Evolutionary conservation across 1,140 invertebrate genomes (phyloP).

Genomic region (Druon quercuslanigerum): DNA sequence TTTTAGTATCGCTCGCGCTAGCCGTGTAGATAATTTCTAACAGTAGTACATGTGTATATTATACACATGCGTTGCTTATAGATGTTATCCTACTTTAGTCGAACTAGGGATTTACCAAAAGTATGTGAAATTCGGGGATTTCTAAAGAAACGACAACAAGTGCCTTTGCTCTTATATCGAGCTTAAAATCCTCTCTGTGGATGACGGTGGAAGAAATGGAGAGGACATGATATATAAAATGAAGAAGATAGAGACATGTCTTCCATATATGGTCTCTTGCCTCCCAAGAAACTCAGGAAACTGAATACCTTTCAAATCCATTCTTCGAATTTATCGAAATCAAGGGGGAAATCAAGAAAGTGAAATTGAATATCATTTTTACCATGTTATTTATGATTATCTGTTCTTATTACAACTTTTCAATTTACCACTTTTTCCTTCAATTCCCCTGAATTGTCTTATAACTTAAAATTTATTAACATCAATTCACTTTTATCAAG

Average conservation of each 20-base stretch:
- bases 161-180: no score
- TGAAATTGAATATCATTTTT: no score
- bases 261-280: neutral
- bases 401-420: no score
- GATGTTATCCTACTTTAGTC: neutral
- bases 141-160: neutral
- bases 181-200: neutral
- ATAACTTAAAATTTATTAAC: no score
- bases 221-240: neutral
- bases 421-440: no score
- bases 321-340: neutral
- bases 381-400: no score
- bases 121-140: neutral
- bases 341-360: neutral
- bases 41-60: no score
- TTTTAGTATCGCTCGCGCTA: no score
- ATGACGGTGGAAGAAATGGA: neutral
- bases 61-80: neutral
- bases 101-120: neutral
- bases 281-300: neutral
- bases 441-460: no score
- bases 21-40: no score
- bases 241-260: constrained; percentile 8
- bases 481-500: no score
- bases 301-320: neutral